Percentiles rank a stretch among this genome's conserved stretches.
Conservation (phyloP, 2,888 invertebrate species). For the Agrochola macilenta region DNA sequence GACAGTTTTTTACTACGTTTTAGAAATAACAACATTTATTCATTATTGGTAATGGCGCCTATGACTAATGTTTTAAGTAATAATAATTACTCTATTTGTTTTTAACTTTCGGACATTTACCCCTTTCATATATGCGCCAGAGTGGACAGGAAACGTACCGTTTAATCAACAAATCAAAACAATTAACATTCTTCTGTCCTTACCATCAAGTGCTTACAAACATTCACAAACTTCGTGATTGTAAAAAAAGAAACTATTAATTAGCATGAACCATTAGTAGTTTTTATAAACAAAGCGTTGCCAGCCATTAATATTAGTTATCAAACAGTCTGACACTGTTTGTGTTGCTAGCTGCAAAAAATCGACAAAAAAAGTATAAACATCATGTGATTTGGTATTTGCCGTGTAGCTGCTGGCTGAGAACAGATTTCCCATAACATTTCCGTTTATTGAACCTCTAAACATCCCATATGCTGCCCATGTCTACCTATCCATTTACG, state of each 20-base stretch:
- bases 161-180: conserved; percentile 43
- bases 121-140: conserved; percentile 15
- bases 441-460: not conserved
- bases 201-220: conserved; percentile 27
- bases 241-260: conserved; percentile 62
- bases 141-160: conserved; percentile 9
- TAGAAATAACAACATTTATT: not conserved
- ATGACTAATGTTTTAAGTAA: conserved; percentile 20
- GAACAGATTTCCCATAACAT: not conserved
- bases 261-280: conserved; percentile 67
- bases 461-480: not conserved
- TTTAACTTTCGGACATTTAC: conserved; percentile 7
- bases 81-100: conserved; percentile 18
- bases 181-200: conserved; percentile 40
- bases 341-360: conserved; percentile 66
- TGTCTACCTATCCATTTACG: not conserved
- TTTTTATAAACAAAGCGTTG: conserved; percentile 73
- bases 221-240: conserved; percentile 41
- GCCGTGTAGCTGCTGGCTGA: conserved; percentile 4
- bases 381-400: conserved; percentile 44
- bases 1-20: not conserved
- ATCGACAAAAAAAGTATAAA: conserved; percentile 64
- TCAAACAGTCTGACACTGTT: conserved; percentile 68
- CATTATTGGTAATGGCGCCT: not conserved
- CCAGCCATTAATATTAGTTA: conserved; percentile 73